A percentile compares a stretch with the other conserved stretches of the same genome.
These are phyloP conservation scores for Antrozous pallidus DNA, from an alignment of 2,797 vertebrate species.

Conservation along the genomic window DNA sequence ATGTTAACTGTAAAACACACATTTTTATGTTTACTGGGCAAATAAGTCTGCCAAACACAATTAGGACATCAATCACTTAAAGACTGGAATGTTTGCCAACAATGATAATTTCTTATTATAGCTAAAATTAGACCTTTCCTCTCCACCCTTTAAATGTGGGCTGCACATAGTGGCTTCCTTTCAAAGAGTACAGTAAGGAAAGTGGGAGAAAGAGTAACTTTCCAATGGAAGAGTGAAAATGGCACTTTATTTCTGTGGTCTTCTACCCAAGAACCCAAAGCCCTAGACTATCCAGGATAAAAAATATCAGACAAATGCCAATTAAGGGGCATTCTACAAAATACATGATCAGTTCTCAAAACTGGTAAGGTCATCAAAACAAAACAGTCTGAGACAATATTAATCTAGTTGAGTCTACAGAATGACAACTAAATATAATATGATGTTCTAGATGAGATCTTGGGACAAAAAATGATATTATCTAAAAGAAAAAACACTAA, in stretches of 20 bases:
- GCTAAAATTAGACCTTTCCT: conserved; percentile 18
- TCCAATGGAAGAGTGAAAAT: background rate
- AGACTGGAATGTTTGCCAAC: background rate
- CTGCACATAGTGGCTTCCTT: background rate
- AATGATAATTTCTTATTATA: background rate
- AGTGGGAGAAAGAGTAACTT: background rate
- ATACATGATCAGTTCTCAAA: background rate
- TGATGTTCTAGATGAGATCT: background rate
- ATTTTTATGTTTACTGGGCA: background rate
- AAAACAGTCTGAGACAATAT: background rate
- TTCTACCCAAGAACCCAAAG: background rate
- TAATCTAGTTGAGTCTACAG: background rate
- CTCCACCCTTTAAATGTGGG: background rate
- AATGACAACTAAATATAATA: background rate
- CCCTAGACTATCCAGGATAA: background rate
- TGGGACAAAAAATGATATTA: conserved; percentile 9
- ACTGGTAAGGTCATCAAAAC: background rate
- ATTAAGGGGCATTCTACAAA: background rate
- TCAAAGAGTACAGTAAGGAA: background rate
- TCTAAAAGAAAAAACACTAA: background rate
- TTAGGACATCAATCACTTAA: background rate
- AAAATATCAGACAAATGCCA: background rate
- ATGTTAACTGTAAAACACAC: conserved; percentile 3
- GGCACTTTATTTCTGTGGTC: background rate
- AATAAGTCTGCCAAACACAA: background rate